phyloP scores from a whole-genome alignment of 2,113 vertebrate genomes.

The Elephas maximus region DNA sequence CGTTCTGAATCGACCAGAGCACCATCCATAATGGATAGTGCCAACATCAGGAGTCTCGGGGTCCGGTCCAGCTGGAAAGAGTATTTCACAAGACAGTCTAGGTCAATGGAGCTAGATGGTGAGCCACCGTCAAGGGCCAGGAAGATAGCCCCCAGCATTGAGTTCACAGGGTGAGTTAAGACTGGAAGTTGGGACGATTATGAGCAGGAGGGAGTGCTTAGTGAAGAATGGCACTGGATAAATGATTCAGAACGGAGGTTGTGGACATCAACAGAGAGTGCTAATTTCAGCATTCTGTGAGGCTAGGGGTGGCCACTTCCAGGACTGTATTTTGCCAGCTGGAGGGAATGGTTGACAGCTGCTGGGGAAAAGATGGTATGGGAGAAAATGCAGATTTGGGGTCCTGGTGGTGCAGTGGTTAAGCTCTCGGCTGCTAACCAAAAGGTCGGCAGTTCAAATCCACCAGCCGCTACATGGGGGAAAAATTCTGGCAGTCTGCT shows the following conservation, averaged over 20 bases:
- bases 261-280: not conserved
- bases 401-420: not conserved
- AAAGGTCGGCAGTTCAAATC: not conserved
- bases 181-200: no score
- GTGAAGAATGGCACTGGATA: not conserved
- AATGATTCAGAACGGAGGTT: not conserved
- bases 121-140: not conserved
- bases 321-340: not conserved
- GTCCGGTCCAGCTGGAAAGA: not conserved
- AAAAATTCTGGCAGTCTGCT: not conserved
- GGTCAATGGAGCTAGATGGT: not conserved
- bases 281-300: not conserved
- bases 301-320: no score
- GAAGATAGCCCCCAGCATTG: not conserved
- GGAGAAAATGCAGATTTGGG: not conserved
- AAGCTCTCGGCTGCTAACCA: not conserved
- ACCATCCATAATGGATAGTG: not conserved
- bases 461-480: not conserved
- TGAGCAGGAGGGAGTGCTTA: not conserved
- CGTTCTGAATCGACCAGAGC: not conserved
- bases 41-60: no score
- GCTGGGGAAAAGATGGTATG: accelerated
- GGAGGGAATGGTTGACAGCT: no score
- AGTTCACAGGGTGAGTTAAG: not conserved
- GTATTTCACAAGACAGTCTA: not conserved